These are phyloP conservation scores for Aramus guarauna DNA, from an alignment of 2,113 vertebrate species.

Conservation along the genomic window DNA sequence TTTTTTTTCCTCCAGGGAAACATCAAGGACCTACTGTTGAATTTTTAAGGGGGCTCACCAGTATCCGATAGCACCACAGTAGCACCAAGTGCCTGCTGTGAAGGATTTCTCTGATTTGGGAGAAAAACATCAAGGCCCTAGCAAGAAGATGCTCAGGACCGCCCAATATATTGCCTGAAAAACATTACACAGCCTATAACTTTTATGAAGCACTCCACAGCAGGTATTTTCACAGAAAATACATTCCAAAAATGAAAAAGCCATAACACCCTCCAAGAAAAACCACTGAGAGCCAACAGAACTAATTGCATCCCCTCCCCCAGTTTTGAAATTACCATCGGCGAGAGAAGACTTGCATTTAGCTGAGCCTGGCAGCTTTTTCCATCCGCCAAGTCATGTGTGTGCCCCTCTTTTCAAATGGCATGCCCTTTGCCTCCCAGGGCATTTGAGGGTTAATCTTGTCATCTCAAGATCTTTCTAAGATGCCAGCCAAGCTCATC, in stretches of 20 bases:
- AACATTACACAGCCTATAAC: fast-evolving
- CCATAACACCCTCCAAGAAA: fast-evolving
- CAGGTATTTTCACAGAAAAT: not conserved
- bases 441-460: constrained; percentile 67
- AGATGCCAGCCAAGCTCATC: constrained; percentile 71
- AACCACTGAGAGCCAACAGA: not conserved
- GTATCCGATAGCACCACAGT: not conserved
- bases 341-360: not conserved
- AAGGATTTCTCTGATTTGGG: not conserved
- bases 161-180: not conserved
- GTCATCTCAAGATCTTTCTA: constrained; percentile 60
- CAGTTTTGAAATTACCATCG: not conserved
- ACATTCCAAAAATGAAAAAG: not conserved
- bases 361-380: not conserved
- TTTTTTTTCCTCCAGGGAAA: not conserved
- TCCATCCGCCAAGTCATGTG: not conserved
- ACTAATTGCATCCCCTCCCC: not conserved
- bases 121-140: not conserved
- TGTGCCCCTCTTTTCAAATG: constrained; percentile 22
- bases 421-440: constrained; percentile 35
- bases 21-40: not conserved
- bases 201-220: too few relatives aligned
- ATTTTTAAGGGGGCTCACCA: not conserved
- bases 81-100: not conserved
- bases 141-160: not conserved